phyloP scores from a whole-genome alignment of 37 sponge, comb jelly and placozoan species.

The Axinella damicornis region DNA sequence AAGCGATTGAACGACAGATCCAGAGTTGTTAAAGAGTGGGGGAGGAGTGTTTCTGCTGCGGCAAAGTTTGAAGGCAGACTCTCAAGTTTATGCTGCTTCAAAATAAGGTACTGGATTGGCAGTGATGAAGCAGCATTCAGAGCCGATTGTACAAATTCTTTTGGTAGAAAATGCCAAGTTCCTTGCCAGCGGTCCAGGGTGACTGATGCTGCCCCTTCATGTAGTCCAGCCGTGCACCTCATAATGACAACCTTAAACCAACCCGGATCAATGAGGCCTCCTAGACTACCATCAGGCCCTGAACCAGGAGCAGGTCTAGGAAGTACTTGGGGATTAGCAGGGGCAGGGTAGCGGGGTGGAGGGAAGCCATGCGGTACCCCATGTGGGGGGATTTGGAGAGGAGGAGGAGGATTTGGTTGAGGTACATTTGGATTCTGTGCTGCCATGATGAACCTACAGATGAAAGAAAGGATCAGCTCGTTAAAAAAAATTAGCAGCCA shows the following conservation, averaged over 20 bases:
- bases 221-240: conserved; percentile 38
- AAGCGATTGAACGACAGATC: conserved; percentile 63
- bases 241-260: conserved; percentile 62
- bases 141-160: conserved; percentile 53
- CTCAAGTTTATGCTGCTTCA: conserved; percentile 31
- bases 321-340: too few relatives aligned
- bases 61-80: conserved; percentile 38
- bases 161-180: conserved; percentile 38
- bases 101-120: conserved; percentile 39
- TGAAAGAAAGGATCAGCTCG: not conserved
- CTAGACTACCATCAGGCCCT: not conserved
- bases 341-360: too few relatives aligned
- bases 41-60: not conserved
- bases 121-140: conserved; percentile 12
- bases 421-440: not conserved
- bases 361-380: not conserved
- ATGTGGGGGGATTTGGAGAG: conserved; percentile 41
- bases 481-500: too few relatives aligned
- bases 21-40: conserved; percentile 10
- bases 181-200: conserved; percentile 36
- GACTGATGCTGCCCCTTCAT: conserved; percentile 54
- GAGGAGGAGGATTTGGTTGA: conserved; percentile 32
- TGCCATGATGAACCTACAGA: not conserved
- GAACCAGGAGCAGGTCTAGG: not conserved
- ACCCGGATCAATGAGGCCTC: conserved; percentile 31